Percentiles rank a stretch among this genome's conserved stretches.
These are phyloP conservation scores for Galeopsomyia nigrocyanea DNA, from an alignment of 2,888 invertebrate species.

Conservation along the genomic window DNA sequence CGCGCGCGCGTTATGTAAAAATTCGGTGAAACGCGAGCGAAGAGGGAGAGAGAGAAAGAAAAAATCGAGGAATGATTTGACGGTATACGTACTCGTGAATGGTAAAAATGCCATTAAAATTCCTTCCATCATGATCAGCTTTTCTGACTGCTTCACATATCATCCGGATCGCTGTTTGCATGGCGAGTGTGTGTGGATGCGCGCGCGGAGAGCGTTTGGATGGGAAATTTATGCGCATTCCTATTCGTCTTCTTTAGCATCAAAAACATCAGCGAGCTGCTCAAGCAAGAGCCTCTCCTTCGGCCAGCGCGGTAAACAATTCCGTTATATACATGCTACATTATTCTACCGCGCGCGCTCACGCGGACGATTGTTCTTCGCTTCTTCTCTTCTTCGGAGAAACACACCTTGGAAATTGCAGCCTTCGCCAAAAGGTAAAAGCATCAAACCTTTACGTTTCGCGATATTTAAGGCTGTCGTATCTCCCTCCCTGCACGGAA, in stretches of 20 bases:
- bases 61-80: conserved; percentile 54
- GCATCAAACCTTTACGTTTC: conserved; percentile 12
- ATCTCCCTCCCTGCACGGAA: background rate
- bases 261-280: conserved; percentile 40
- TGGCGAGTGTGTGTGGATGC: conserved; percentile 33
- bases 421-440: background rate
- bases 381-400: background rate
- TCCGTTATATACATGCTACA: conserved; percentile 33
- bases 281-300: conserved; percentile 15
- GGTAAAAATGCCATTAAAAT: conserved; percentile 62
- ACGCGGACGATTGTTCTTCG: conserved; percentile 40
- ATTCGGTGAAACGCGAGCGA: too few relatives aligned
- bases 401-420: conserved; percentile 14
- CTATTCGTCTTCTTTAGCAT: conserved; percentile 49
- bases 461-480: conserved; percentile 29
- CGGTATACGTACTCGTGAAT: conserved; percentile 47
- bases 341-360: conserved; percentile 34
- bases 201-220: conserved; percentile 29
- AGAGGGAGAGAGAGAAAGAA: background rate
- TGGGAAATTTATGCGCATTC: conserved; percentile 62
- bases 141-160: conserved; percentile 46
- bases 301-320: conserved; percentile 40
- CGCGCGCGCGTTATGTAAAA: too few relatives aligned
- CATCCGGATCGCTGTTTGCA: conserved; percentile 46
- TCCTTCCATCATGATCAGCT: conserved; percentile 63